Conservation (phyloP, 2,113 vertebrate species). For the Delphinus delphis region DNA sequence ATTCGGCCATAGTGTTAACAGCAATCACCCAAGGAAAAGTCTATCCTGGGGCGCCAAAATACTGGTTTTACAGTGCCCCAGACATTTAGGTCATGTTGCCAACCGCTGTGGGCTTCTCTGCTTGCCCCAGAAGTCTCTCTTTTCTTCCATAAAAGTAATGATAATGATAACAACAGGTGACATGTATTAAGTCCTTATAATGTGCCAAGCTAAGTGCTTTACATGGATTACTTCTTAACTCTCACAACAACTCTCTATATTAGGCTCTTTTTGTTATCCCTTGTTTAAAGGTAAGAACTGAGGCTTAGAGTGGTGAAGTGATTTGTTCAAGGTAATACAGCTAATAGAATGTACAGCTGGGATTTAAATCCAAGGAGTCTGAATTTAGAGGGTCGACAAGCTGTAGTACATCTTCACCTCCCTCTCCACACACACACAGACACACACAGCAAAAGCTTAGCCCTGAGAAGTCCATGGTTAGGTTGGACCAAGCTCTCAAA, state of each 20-base stretch:
- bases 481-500: background rate
- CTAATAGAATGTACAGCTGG: background rate
- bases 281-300: background rate
- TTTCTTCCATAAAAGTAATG: background rate
- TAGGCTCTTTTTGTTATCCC: background rate
- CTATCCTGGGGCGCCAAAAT: background rate
- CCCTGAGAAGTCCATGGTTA: background rate
- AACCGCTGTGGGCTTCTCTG: background rate
- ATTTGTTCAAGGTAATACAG: constrained; percentile 8
- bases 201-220: background rate
- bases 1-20: background rate
- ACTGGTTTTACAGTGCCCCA: background rate
- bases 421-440: background rate
- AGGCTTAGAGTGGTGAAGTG: background rate
- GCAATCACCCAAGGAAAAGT: background rate
- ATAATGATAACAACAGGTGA: background rate
- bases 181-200: background rate
- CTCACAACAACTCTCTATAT: background rate
- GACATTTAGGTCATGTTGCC: constrained; percentile 8
- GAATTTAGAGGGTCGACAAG: background rate
- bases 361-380: constrained; percentile 2
- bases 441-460: background rate
- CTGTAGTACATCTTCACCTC: background rate
- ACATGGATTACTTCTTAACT: background rate
- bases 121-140: background rate